These are phyloP conservation scores for Sebastes iracundus DNA, from an alignment of 2,797 vertebrate genomes.

Conservation along the genomic window DNA sequence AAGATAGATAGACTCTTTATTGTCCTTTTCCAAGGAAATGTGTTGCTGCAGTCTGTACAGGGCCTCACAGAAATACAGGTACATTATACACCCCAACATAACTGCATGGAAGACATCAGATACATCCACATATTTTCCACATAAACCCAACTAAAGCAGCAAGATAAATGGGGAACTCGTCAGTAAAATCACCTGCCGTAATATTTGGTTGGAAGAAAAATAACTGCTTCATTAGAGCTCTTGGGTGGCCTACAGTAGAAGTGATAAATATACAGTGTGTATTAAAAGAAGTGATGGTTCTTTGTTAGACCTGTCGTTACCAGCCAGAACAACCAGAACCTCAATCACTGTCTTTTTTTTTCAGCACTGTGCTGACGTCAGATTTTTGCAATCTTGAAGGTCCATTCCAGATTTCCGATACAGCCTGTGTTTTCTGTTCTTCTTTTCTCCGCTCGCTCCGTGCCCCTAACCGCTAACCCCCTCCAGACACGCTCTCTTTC, in stretches of 20 bases:
- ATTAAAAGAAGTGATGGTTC: not conserved
- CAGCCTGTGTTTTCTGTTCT: constrained; percentile 38
- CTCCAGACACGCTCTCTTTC: constrained; percentile 52
- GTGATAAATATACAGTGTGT: not conserved
- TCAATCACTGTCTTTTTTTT: not conserved
- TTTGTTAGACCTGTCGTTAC: not conserved
- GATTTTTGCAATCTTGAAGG: constrained; percentile 15
- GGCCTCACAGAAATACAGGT: not conserved
- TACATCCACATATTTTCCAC: not conserved
- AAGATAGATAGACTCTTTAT: no score
- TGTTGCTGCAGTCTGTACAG: no score
- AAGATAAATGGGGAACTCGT: not conserved
- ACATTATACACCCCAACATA: not conserved
- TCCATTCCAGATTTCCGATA: constrained; percentile 32
- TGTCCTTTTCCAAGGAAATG: no score
- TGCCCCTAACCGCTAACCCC: constrained; percentile 52
- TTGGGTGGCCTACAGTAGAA: not conserved
- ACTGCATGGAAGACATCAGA: not conserved
- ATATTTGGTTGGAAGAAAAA: not conserved
- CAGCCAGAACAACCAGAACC: not conserved
- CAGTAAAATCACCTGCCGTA: not conserved
- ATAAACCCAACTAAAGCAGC: not conserved
- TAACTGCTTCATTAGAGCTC: not conserved
- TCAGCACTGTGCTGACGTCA: not conserved
- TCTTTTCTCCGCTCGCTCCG: constrained; percentile 10